Evolutionary conservation across 2,113 vertebrate species (phyloP).

Genomic region (Tamias sibiricus): DNA sequence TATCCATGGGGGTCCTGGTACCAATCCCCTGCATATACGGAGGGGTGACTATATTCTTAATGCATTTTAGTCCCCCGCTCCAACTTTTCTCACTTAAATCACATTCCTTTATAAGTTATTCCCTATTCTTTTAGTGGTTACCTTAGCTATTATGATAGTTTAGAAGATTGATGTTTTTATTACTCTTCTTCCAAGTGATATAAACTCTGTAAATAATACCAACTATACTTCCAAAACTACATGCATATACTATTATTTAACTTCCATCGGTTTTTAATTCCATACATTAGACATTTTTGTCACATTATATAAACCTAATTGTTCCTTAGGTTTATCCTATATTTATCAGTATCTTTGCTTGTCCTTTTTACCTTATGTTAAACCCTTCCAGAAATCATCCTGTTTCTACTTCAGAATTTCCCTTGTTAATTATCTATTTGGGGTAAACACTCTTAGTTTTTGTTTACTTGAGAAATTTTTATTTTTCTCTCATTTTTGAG

Average conservation of each 20-base stretch:
- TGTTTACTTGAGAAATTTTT: slow-evolving; percentile 25
- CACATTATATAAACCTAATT: neutral
- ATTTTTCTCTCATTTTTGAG: slow-evolving; percentile 1
- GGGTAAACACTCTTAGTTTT: neutral
- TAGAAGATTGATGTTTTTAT: slow-evolving; percentile 18
- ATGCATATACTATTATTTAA: neutral
- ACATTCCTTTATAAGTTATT: neutral
- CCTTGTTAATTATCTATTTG: neutral
- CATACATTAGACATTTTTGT: neutral
- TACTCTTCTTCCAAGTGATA: neutral
- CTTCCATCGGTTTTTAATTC: slow-evolving; percentile 22
- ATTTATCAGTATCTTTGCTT: neutral
- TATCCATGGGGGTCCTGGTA: neutral
- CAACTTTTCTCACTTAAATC: neutral
- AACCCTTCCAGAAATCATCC: slow-evolving; percentile 17
- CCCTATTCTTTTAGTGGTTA: slow-evolving; percentile 25
- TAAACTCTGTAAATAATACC: neutral
- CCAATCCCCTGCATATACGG: neutral
- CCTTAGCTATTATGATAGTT: slow-evolving; percentile 13
- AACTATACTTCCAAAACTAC: neutral
- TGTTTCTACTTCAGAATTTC: slow-evolving; percentile 7
- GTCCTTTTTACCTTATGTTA: neutral
- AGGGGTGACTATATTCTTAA: neutral
- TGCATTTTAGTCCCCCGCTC: neutral
- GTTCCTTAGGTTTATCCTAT: neutral